phyloP scores from a whole-genome alignment of 1,140 invertebrate species.

The Leptopilina clavipes region DNA sequence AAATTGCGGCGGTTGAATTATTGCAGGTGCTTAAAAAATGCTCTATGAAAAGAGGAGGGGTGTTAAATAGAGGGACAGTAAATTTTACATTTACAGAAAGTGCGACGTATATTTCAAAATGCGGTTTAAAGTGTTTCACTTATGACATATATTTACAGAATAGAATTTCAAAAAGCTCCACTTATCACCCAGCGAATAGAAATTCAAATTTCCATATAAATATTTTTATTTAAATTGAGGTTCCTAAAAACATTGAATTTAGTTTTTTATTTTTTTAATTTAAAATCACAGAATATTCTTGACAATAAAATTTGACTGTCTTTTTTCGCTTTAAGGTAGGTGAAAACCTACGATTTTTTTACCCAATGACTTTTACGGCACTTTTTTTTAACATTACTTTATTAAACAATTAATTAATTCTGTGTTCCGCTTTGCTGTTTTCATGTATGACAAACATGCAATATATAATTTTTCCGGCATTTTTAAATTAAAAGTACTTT shows the following conservation, averaged over 20 bases:
- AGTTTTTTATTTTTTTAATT: neutral
- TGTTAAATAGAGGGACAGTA: neutral
- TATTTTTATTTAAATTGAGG: neutral
- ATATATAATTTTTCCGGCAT: neutral
- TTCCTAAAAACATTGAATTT: neutral
- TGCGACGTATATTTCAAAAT: neutral
- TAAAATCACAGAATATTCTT: too few species aligned
- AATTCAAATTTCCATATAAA: constrained; percentile 9
- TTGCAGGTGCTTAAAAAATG: constrained; percentile 27
- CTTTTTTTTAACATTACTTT: too few species aligned
- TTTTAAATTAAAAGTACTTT: neutral
- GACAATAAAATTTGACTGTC: too few species aligned
- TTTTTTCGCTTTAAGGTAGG: too few species aligned
- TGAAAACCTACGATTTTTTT: too few species aligned
- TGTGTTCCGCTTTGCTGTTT: neutral
- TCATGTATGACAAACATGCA: neutral
- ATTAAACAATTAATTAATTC: too few species aligned
- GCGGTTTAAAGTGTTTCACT: constrained; percentile 11
- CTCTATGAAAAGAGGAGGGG: neutral
- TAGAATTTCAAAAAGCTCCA: neutral
- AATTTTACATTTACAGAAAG: constrained; percentile 19
- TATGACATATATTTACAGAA: neutral
- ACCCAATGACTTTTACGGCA: too few species aligned
- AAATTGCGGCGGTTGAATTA: constrained; percentile 25
- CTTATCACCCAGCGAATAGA: neutral